A percentile compares a stretch with the other conserved stretches of the same genome.
Evolutionary conservation across 2,888 invertebrate species (phyloP).

Genomic region (Metallyticus violacea): DNA sequence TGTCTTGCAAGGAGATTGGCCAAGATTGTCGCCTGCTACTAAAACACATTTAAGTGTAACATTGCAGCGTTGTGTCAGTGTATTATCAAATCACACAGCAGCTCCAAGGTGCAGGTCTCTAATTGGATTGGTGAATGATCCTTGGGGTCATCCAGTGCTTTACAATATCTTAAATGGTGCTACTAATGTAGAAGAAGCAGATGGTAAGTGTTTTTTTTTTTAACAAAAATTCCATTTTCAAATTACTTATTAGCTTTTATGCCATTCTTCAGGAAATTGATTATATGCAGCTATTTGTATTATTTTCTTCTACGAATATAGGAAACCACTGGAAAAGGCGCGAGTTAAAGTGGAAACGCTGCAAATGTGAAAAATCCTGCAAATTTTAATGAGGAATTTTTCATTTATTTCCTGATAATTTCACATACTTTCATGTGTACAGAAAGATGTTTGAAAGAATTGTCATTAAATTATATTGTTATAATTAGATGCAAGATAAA

Average conservation of each 20-base stretch:
- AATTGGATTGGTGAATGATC: slow-evolving; percentile 54
- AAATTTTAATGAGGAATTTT: too few relatives aligned
- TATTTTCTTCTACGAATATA: too few relatives aligned
- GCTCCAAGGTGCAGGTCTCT: slow-evolving; percentile 58
- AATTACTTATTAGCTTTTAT: background rate
- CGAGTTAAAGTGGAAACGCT: too few relatives aligned
- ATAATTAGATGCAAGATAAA: too few relatives aligned
- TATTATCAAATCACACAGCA: slow-evolving; percentile 47
- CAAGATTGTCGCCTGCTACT: slow-evolving; percentile 48
- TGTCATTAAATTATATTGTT: too few relatives aligned
- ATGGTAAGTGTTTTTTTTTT: slow-evolving; percentile 41
- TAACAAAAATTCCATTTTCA: background rate
- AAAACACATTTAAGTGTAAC: slow-evolving; percentile 49
- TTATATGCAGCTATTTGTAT: too few relatives aligned
- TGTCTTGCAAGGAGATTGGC: slow-evolving; percentile 57
- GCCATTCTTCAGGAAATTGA: too few relatives aligned
- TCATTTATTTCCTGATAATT: too few relatives aligned
- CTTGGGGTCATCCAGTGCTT: slow-evolving; percentile 51
- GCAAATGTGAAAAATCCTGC: too few relatives aligned
- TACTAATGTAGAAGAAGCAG: slow-evolving; percentile 46
- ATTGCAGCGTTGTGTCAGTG: slow-evolving; percentile 48
- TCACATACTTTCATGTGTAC: too few relatives aligned
- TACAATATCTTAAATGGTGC: slow-evolving; percentile 46
- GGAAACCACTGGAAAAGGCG: too few relatives aligned
- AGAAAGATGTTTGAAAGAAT: too few relatives aligned